A percentile compares a stretch with the other conserved stretches of the same genome.
These are phyloP conservation scores for Choreutis nemorana DNA, from an alignment of 2,888 invertebrate species.

Conservation along the genomic window DNA sequence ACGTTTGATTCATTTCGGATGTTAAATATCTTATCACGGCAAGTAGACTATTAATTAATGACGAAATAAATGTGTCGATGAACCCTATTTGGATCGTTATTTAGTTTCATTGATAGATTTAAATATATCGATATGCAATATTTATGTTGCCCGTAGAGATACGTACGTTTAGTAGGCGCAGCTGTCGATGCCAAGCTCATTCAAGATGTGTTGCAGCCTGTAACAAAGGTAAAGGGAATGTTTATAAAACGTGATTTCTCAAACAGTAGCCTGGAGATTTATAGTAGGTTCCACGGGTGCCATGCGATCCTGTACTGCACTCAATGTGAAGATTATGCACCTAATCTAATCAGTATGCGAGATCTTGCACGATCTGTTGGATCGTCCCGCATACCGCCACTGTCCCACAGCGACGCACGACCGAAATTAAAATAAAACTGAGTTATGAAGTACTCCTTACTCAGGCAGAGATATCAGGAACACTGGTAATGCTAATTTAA, in stretches of 20 bases:
- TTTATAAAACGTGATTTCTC: constrained; percentile 13
- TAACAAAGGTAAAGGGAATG: constrained; percentile 27
- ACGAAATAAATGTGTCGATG: constrained; percentile 22
- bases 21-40: constrained; percentile 24
- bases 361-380: constrained; percentile 49
- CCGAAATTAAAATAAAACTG: constrained; percentile 47
- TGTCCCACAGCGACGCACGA: constrained; percentile 26
- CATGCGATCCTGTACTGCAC: constrained; percentile 17
- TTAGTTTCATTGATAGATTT: no score
- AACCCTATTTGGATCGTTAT: no score
- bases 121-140: constrained; percentile 2
- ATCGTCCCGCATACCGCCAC: constrained; percentile 19
- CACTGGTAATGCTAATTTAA: constrained; percentile 62
- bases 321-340: constrained; percentile 40
- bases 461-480: constrained; percentile 29
- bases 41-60: constrained; percentile 12
- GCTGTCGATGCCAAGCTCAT: constrained; percentile 44
- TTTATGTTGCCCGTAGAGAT: constrained; percentile 8
- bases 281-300: constrained; percentile 27
- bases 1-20: constrained; percentile 27
- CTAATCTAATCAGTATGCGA: constrained; percentile 30
- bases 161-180: constrained; percentile 55
- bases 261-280: constrained; percentile 8
- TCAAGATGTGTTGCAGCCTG: constrained; percentile 51
- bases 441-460: constrained; percentile 36